phyloP scores from a whole-genome alignment of 1,140 invertebrate species.

The Papilio glaucus region DNA sequence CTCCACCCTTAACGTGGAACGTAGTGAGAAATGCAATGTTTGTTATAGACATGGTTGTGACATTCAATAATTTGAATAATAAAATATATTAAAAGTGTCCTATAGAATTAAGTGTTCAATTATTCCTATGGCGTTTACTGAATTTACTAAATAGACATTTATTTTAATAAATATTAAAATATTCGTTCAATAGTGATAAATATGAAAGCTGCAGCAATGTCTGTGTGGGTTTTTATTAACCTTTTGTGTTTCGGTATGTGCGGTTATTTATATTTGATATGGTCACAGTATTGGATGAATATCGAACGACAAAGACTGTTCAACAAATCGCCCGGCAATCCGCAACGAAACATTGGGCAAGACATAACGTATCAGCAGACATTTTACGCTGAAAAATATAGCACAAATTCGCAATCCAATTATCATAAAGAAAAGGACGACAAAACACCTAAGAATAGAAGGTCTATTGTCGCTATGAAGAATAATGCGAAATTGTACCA shows the following conservation, averaged over 20 bases:
- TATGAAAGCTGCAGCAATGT: conserved; percentile 86
- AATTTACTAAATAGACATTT: neutral
- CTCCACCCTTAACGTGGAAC: conserved; percentile 50
- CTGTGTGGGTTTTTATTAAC: conserved; percentile 89
- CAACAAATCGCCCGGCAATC: conserved; percentile 63
- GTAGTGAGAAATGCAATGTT: conserved; percentile 2
- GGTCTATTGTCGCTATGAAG: conserved; percentile 65
- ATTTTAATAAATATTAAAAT: conserved; percentile 28
- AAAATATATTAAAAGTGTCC: conserved; percentile 4
- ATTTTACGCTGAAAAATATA: conserved; percentile 57
- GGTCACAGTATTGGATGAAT: conserved; percentile 88
- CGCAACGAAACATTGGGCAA: conserved; percentile 48
- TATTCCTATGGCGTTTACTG: neutral
- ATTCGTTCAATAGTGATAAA: conserved; percentile 33
- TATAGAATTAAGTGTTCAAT: conserved; percentile 8
- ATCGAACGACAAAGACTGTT: conserved; percentile 81
- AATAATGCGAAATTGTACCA: conserved; percentile 52
- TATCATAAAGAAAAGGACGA: conserved; percentile 48
- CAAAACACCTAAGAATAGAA: conserved; percentile 59
- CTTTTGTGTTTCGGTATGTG: conserved; percentile 88
- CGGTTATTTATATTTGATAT: conserved; percentile 88
- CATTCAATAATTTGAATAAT: conserved; percentile 3
- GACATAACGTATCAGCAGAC: conserved; percentile 56
- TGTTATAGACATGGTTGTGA: conserved; percentile 29
- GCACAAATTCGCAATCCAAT: conserved; percentile 52